Base-by-base conservation (phyloP, 2,113 vertebrate genomes). In the Dissostichus mawsoni region DNA sequence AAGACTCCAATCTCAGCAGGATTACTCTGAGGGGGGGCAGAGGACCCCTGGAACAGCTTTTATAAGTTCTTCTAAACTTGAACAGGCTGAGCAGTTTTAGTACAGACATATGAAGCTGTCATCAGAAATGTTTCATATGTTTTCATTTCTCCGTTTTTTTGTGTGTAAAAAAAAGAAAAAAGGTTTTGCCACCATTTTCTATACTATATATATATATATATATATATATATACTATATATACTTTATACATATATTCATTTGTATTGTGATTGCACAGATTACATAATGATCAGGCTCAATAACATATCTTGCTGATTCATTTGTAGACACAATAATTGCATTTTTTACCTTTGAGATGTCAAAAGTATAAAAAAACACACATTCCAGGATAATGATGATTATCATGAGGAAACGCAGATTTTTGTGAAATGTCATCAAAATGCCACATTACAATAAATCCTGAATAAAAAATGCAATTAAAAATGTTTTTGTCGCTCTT, bases 1-100 rank as follows among this genome's bases (percentile, higher is more conserved):
- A 48, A 51, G 55, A 72, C 61, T 76, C 57, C 86, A 80, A 73
- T 88, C 77, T 86, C 73, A 11, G 48, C 36, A 11, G 65, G 81
- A 88, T 84, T 72, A 68, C 55, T 75, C n/a, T 33, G 74, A 78
- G 64, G 55, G 11, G 51, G 63, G 57, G 64, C 8, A 5, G 50
- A 17, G 51, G 57, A 13, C 63, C 29, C 69, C n/a, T 12, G 23
- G 33, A 52, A 47, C 53, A 66, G 29, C 7, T 7, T 64, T 41
- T 4, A 23, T 52, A 48, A 18, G 29, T 53, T 29, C 5, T 55
- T 41, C 6, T 8, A 36, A 29, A 25, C 36, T 74, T 70, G 17
- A 55, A 8, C 11, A 2, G 50, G 41, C n/a, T 25, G 23, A 70
- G 65, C n/a, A 0, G 48, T 23, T 63, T 25, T 11, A 64, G 2